Base-by-base conservation (phyloP, 2,888 invertebrate genomes). In the Hesperia comma region DNA sequence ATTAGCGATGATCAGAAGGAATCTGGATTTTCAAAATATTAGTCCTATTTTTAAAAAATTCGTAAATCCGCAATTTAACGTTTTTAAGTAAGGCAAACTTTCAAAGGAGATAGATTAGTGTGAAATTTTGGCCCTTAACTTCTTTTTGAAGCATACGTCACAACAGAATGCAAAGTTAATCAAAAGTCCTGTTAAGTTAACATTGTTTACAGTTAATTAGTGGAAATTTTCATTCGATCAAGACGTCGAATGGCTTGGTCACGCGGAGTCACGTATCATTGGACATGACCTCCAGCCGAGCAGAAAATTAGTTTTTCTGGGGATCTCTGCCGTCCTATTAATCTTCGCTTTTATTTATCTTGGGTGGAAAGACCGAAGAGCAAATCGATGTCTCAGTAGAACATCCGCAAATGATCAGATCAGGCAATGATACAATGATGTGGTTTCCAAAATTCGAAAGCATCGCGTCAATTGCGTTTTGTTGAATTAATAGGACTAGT, bases 241-340 rank as follows among this genome's bases (percentile, higher is more conserved):
- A 54, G 55, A 55, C 54, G 33, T 62, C 21, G 46, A 61, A 46
- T 49, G 43, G 26, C 56, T 15, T 21, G 58, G 69, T 72, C 72
- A 71, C 75, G 79, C 71, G 77, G 76, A 71, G 82, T 86, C 86
- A 84, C 86, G 74, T 70, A 15, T 70, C 78, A 79, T 56, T 75
- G 82, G 70, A 21, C 72, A 43, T 63, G 80, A 73, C 81, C 83
- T 81, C 76, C 83, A 84, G 6, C 71, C 77, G 75, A 83, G 78
- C 86, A 82, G 81, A 68, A 83, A 87, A 87, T 87, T 82, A 73
- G 71, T 71, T 64, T 63, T 53, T 76, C 70, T 43, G 69, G 69
- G 69, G 67, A 49, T 68, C 62, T 66, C 55, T 55, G 57, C 14
- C 41, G 41, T 64, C 43, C 46, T 49, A 63, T 55, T 64, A 58